Base-by-base conservation (phyloP, 1,140 invertebrate species). In the Drosophila biarmipes region DNA sequence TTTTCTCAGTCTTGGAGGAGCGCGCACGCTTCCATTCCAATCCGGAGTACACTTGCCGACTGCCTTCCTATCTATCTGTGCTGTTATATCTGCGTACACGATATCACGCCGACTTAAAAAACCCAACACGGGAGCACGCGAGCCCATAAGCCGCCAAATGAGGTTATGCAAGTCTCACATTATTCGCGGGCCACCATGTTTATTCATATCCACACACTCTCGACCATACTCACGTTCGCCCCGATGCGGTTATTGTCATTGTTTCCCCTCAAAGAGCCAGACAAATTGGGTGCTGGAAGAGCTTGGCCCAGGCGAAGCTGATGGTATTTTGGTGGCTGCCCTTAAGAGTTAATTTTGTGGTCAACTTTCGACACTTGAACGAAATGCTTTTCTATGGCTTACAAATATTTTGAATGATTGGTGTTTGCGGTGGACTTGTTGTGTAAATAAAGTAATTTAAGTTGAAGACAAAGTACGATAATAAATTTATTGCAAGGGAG, bases 121-220 rank as follows among this genome's bases (percentile, higher is more conserved):
- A 24, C 37, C 37, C 19, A 37, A 45, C 57, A 72, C 72, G 78
- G 78, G 78, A 80, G 69, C 78, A 81, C 78, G 81, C 77, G 80
- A 86, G 55, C 49, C 58, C 73, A 80, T 77, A 77, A 77, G 61
- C 66, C 77, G 12, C 72, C 59, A 86, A 86, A 73, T 78, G 58
- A 77, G 75, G 73, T 85, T 85, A 85, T 86, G 73, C 69, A 85
- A 85, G 80, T 31, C 42, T 63, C 42, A 63, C 78, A 69, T 54
- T 56, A 69, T 54, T 56, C 66, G 64, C 66, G 66, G 64, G 66
- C 49, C 63, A 48, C 38, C 46, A 85, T 85, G 77, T 86, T 80
- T 85, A 85, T 85, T 85, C 81, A 85, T 86, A 77, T 81, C 42
- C 51, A 58, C 35, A 73, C 59, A 61, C 38, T 73, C 38, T 73